Evolutionary conservation across 2,797 vertebrate species (phyloP).

Genomic region (Siniperca obscura): DNA sequence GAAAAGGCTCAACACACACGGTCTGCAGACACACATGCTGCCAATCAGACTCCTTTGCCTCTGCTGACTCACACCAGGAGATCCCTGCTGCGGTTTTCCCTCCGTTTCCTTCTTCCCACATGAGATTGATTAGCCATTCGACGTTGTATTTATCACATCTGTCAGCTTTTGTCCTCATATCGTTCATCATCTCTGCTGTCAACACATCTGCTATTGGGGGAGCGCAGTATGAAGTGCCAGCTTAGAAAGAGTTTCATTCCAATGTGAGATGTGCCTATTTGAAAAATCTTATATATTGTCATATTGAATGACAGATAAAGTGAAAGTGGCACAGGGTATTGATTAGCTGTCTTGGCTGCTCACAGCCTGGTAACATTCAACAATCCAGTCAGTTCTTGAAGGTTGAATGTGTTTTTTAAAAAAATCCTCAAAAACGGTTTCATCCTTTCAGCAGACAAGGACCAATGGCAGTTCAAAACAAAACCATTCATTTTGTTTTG

Average conservation of each 20-base stretch:
- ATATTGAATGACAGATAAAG: conserved; percentile 57
- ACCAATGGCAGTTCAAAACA: not conserved
- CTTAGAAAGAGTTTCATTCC: conserved; percentile 57
- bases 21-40: conserved; percentile 35
- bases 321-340: conserved; percentile 44
- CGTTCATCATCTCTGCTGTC: conserved; percentile 75
- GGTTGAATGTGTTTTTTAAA: conserved; percentile 21
- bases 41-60: conserved; percentile 60
- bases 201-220: conserved; percentile 53
- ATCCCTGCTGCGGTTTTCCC: conserved; percentile 58
- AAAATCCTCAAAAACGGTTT: not conserved
- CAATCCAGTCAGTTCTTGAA: conserved; percentile 30
- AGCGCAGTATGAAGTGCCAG: conserved; percentile 51
- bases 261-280: conserved; percentile 50
- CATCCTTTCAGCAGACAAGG: conserved; percentile 4
- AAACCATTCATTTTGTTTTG: not conserved
- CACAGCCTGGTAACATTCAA: conserved; percentile 28
- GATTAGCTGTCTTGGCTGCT: conserved; percentile 55
- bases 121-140: conserved; percentile 79
- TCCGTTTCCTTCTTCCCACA: conserved; percentile 56
- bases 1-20: conserved; percentile 30
- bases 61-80: conserved; percentile 68
- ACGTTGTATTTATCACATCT: conserved; percentile 75
- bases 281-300: conserved; percentile 58
- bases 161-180: conserved; percentile 71